Base-by-base conservation (phyloP, 2,888 invertebrate genomes). In the Chalcis sispes region DNA sequence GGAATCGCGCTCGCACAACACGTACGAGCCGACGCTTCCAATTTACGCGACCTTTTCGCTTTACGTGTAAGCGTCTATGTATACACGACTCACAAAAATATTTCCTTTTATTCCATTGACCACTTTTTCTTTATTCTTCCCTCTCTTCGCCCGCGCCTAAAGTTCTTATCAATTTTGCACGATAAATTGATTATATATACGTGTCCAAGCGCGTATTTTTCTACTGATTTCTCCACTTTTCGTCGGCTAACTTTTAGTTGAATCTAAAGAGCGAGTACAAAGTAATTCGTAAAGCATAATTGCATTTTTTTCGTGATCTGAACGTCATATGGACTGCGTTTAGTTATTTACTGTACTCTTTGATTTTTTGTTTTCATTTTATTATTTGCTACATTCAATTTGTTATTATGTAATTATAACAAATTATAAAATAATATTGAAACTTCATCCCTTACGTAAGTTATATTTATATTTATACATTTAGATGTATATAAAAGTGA, bases 31-130 rank as follows among this genome's bases (percentile, higher is more conserved):
- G 73, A 73, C 65, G 66, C 61, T 56, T 74, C 73, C 77, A 77
- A 77, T 77, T 77, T 77, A 77, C 73, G 73, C 73, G 73, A 73
- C 70, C 77, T 77, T 77, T 77, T n/a, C n/a, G n/a, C n/a, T n/a
- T n/a, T n/a, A n/a, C n/a, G n/a, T n/a, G n/a, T n/a, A n/a, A n/a
- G n/a, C n/a, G n/a, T n/a, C n/a, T n/a, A n/a, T n/a, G n/a, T n/a
- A n/a, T n/a, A n/a, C 77, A 77, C 61, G 36, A 76, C 59, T 64
- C 52, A 42, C 67, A 50, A 72, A 72, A 76, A 72, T 77, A 69
- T 73, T 72, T 65, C 48, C 77, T 72, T 62, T 71, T 66, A 52
- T 67, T 71, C 18, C 20, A 23, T 42, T 25, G 15, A 20, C 23
- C 29, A 10, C 25, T 15, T 54, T 23, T 36, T 50, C n/a, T 23